A percentile compares a stretch with the other conserved stretches of the same genome.
These are phyloP conservation scores for Apeltes quadracus DNA, from an alignment of 2,113 vertebrate genomes.

Conservation along the genomic window DNA sequence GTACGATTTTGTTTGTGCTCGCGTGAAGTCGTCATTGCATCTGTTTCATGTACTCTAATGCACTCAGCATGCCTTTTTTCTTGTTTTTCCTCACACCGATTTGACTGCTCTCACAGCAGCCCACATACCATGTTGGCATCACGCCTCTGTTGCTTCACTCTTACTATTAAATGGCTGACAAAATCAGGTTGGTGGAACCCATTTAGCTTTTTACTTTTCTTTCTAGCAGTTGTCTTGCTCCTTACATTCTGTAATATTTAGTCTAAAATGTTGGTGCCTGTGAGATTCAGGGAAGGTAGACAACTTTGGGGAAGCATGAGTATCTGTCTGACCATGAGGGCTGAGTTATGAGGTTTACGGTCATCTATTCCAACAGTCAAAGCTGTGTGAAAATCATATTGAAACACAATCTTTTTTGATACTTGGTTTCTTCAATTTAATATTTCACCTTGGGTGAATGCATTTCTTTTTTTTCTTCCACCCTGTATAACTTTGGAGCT, in stretches of 20 bases:
- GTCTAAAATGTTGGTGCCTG: slow-evolving; percentile 47
- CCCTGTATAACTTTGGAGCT: background rate
- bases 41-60: background rate
- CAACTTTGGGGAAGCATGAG: slow-evolving; percentile 26
- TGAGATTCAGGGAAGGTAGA: slow-evolving; percentile 30
- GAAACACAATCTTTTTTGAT: slow-evolving; percentile 17
- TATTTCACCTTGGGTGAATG: slow-evolving; percentile 17
- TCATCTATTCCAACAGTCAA: slow-evolving; percentile 29
- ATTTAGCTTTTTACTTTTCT: slow-evolving; percentile 26
- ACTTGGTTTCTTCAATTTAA: slow-evolving; percentile 32
- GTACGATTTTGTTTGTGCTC: background rate
- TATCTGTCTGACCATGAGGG: slow-evolving; percentile 33
- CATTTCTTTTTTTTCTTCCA: slow-evolving; percentile 19
- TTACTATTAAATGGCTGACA: slow-evolving; percentile 3
- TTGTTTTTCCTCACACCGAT: slow-evolving; percentile 10
- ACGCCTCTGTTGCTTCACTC: background rate
- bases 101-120: slow-evolving; percentile 1
- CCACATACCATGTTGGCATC: slow-evolving; percentile 5
- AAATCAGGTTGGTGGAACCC: slow-evolving; percentile 37
- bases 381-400: slow-evolving; percentile 27
- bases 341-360: slow-evolving; percentile 29
- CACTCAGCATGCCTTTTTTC: background rate
- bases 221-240: slow-evolving; percentile 7
- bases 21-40: background rate
- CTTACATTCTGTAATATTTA: slow-evolving; percentile 49